These are phyloP conservation scores for Cosmia trapezina DNA, from an alignment of 2,888 invertebrate species.

Conservation along the genomic window DNA sequence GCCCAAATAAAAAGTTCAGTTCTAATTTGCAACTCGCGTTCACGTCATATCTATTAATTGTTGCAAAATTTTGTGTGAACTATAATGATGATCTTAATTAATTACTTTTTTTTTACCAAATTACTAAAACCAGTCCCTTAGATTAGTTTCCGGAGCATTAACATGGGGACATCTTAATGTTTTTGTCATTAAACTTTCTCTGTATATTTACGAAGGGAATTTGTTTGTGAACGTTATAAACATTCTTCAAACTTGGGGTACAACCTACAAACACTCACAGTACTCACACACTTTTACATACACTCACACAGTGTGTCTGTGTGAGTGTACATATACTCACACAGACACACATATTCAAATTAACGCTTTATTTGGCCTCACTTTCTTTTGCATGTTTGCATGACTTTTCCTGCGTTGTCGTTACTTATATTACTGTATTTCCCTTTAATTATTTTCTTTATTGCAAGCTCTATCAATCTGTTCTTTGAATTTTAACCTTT, in stretches of 20 bases:
- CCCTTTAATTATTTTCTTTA: not conserved
- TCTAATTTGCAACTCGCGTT: constrained; percentile 29
- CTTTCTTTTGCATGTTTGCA: constrained; percentile 45
- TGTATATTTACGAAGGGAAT: constrained; percentile 8
- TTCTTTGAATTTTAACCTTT: not conserved
- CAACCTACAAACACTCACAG: constrained; percentile 2
- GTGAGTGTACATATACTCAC: constrained; percentile 19
- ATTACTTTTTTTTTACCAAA: constrained; percentile 1
- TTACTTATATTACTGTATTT: not conserved
- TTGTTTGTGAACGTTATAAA: constrained; percentile 21
- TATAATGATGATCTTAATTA: constrained; percentile 21
- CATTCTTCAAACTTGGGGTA: constrained; percentile 21
- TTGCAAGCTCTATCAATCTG: not conserved
- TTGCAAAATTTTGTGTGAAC: constrained; percentile 44
- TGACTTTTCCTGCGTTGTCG: constrained; percentile 25
- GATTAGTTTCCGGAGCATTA: constrained; percentile 18
- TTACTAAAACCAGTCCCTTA: constrained; percentile 35
- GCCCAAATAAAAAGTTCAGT: constrained; percentile 11
- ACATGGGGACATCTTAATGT: not conserved
- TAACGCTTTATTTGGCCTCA: constrained; percentile 42
- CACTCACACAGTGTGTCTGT: no score
- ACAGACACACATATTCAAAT: constrained; percentile 22
- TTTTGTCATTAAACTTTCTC: not conserved
- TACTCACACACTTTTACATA: constrained; percentile 16
- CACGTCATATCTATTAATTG: constrained; percentile 47